These are phyloP conservation scores for Oreotragus oreotragus DNA, from an alignment of 2,113 vertebrate species.

Conservation along the genomic window DNA sequence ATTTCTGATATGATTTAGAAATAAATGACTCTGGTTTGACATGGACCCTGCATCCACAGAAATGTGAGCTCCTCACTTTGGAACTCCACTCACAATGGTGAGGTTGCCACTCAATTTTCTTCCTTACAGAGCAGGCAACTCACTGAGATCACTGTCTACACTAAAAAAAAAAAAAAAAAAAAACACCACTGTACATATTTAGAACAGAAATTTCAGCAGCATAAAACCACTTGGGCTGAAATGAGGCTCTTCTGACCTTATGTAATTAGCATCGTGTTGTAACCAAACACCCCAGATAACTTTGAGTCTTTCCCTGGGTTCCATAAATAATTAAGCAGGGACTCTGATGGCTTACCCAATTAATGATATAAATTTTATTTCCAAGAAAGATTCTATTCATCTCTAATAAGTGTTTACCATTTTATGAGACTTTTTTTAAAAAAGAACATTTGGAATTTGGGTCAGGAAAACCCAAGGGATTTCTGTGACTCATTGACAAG, in stretches of 20 bases:
- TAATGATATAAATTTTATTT: conserved; percentile 22
- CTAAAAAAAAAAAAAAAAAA: neutral
- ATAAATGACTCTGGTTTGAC: neutral
- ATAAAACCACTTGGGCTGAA: neutral
- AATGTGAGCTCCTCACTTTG: neutral
- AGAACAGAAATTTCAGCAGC: neutral
- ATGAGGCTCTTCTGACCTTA: neutral
- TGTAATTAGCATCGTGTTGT: neutral
- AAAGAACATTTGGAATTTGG: neutral
- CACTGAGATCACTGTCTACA: neutral
- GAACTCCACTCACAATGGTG: neutral
- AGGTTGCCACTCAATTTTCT: neutral
- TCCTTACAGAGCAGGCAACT: neutral
- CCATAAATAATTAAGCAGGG: conserved; percentile 13
- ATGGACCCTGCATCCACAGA: neutral
- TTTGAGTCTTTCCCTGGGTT: neutral
- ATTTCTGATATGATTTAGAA: conserved; percentile 3
- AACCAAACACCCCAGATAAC: neutral
- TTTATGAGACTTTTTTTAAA: neutral
- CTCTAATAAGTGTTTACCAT: neutral
- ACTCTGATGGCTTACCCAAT: neutral
- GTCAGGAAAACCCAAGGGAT: conserved; percentile 29
- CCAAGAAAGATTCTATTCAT: conserved; percentile 3
- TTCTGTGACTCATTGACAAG: conserved; percentile 22
- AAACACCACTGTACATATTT: neutral